Evolutionary conservation across 2,113 vertebrate genomes (phyloP).

Genomic region (Burhinus oedicnemus): DNA sequence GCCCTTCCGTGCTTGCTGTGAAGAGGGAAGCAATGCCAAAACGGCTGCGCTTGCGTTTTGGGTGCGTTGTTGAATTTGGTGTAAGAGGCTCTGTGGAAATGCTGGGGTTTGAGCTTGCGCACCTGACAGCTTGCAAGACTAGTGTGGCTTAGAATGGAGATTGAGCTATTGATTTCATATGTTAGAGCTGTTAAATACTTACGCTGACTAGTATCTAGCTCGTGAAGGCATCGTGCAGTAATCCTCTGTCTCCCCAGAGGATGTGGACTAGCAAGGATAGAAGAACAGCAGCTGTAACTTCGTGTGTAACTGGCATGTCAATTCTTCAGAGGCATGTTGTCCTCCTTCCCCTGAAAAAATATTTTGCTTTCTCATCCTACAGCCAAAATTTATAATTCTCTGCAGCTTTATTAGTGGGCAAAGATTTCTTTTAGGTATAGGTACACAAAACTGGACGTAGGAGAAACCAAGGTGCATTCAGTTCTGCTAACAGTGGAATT

Average conservation of each 20-base stretch:
- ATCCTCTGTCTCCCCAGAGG: background rate
- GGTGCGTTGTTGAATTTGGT: too few relatives aligned
- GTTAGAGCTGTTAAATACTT: background rate
- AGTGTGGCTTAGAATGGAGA: background rate
- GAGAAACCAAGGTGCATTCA: background rate
- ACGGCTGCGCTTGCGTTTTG: too few relatives aligned
- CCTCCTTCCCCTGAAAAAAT: background rate
- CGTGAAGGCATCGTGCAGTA: background rate
- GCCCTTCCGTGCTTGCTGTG: too few relatives aligned
- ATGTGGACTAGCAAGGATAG: background rate
- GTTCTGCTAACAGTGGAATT: background rate
- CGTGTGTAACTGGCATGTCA: fast-evolving
- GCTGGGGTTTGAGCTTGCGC: fast-evolving
- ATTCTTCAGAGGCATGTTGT: background rate
- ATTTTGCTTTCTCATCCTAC: background rate
- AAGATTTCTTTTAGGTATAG: background rate
- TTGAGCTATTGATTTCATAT: background rate
- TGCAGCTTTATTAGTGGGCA: background rate
- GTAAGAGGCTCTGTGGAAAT: background rate
- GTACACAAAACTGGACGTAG: fast-evolving
- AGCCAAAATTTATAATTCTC: background rate
- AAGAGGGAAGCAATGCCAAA: too few relatives aligned
- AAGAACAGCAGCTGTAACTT: background rate
- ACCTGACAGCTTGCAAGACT: background rate
- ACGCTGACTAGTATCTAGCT: background rate